These are phyloP conservation scores for Subacronicta megacephala DNA, from an alignment of 2,888 invertebrate genomes.

Conservation along the genomic window DNA sequence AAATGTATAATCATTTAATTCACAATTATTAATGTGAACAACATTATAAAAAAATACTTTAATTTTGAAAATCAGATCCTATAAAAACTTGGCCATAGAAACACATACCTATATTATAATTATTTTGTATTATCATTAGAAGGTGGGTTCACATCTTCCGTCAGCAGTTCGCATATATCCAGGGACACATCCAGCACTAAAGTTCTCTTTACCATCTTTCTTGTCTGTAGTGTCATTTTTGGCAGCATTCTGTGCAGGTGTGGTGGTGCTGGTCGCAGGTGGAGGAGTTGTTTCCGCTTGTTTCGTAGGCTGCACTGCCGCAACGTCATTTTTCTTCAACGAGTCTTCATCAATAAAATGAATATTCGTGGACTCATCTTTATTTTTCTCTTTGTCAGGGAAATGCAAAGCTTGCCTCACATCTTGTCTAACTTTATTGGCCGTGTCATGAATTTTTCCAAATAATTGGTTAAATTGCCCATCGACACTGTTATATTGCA, in stretches of 20 bases:
- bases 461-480: constrained; percentile 64
- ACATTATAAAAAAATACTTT: constrained; percentile 1
- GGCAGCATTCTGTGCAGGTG: constrained; percentile 9
- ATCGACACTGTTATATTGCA: constrained; percentile 54
- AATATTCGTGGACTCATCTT: constrained; percentile 20
- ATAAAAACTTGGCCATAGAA: neutral
- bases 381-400: constrained; percentile 42
- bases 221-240: constrained; percentile 13
- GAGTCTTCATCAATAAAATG: constrained; percentile 32
- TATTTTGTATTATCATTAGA: constrained; percentile 31
- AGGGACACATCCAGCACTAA: constrained; percentile 69
- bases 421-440: constrained; percentile 61
- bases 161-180: constrained; percentile 75
- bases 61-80: neutral
- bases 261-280: constrained; percentile 8
- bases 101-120: neutral
- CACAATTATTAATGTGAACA: neutral
- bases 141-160: constrained; percentile 77
- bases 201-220: constrained; percentile 69
- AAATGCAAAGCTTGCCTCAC: constrained; percentile 56
- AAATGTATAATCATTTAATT: neutral
- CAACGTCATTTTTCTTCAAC: neutral
- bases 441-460: constrained; percentile 58
- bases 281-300: constrained; percentile 10
- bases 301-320: neutral